Evolutionary conservation across 2,797 vertebrate genomes (phyloP), one percentile per base, ranked within the genome.

Genomic region (Cyprinella venusta): DNA sequence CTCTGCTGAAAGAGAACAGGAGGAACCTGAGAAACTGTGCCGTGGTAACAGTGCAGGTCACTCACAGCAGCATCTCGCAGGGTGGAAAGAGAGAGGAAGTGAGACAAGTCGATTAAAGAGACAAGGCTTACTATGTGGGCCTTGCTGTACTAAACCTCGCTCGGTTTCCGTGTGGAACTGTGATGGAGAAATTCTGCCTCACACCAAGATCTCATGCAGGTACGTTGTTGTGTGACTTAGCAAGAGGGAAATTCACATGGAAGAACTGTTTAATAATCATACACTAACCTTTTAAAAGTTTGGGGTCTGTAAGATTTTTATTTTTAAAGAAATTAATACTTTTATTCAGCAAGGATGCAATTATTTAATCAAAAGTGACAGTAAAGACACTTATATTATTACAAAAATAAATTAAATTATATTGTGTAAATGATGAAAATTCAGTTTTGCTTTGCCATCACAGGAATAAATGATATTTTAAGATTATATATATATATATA

Each of bases 91-190:
- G 6, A 85, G 12, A 71, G 84, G 82, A 10, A 21, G 2, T 54
- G 69, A 74, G 8, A 79, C 78, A 0, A 7, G 83, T 40, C 84
- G 88, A 80, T 92, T 90, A 81, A 81, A 85, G 0, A 84, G 84
- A 70, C 83, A 64, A 8, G 19, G 90, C 26, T 82, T 94, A 40
- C 77, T 94, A 40, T 93, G 92, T 63, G 92, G 93, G 1, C 63
- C 91, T 21, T 94, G 92, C 88, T 95, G 94, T 87, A 90, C 84
- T 8, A 92, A 93, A 85, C 63, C 87, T 67, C 92, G 93, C 0
- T 50, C 91, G 4, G 91, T 85, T 36, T 96, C 94, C 0, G 94
- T 95, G 88, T 97, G 96, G 96, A 96, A 95, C 92, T 96, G 95
- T 15, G 96, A 96, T 15, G 96, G 96, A 70, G 96, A 97, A 89